These are phyloP conservation scores for Andrena trimmerana DNA, from an alignment of 2,888 invertebrate species.

Conservation along the genomic window DNA sequence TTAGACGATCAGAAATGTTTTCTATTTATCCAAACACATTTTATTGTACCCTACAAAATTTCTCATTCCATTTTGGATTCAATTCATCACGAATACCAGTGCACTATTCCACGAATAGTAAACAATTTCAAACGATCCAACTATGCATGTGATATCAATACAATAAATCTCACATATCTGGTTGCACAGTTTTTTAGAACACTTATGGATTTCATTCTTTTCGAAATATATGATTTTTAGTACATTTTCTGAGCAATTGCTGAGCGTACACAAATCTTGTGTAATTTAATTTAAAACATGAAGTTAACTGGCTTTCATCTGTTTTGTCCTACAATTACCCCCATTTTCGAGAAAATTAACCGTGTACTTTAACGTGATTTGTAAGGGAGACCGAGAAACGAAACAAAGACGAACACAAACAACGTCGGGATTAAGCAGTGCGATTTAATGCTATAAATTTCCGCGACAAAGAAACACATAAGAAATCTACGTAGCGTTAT, in stretches of 20 bases:
- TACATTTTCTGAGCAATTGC: too few species aligned
- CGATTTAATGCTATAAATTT: constrained; percentile 28
- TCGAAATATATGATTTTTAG: too few species aligned
- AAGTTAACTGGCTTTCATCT: not conserved
- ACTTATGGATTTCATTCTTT: too few species aligned
- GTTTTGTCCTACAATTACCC: too few species aligned
- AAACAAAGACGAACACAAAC: constrained; percentile 16
- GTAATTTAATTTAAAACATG: not conserved
- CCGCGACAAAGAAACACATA: not conserved
- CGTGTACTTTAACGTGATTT: constrained; percentile 1
- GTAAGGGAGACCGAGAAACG: not conserved
- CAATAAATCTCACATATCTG: too few species aligned
- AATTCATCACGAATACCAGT: not conserved
- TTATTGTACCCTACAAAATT: not conserved
- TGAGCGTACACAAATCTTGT: too few species aligned
- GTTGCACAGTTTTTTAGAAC: too few species aligned
- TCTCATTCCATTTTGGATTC: not conserved
- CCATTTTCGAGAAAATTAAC: constrained; percentile 7
- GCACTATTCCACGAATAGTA: not conserved
- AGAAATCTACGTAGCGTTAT: constrained; percentile 9
- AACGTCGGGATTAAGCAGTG: constrained; percentile 17
- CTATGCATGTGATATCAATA: too few species aligned
- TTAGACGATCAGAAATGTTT: not conserved
- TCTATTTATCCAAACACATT: not conserved
- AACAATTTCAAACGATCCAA: not conserved